Base-by-base conservation (phyloP, 2,113 vertebrate genomes). In the Rutilus rutilus region DNA sequence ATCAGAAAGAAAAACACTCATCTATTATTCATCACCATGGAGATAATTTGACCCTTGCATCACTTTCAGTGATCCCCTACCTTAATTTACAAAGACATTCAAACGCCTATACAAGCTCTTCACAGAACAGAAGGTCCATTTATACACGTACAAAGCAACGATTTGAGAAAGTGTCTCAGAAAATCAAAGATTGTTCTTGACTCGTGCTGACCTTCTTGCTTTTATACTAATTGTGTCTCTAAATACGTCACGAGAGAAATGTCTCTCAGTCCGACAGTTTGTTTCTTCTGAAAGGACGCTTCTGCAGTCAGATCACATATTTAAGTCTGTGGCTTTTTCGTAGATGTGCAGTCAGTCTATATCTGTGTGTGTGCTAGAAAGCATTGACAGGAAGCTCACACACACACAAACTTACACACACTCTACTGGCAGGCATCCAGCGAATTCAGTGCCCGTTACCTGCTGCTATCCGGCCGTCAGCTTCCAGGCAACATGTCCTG, bases 401-500 rank as follows among this genome's bases (percentile, higher is more conserved):
- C 52, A 17, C 50, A 17, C 50, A 52, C 14, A 52, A 25, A 47
- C 59, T 45, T 62, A 76, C 78, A 82, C 78, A 54, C 78, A 12
- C 23, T 0, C 6, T 30, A 27, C 52, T 67, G 78, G 83, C 79
- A 78, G 62, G n/a, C 52, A 14, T 84, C 78, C 78, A 78, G 78
- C 60, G 76, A 30, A 83, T 69, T 82, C 62, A 67, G 27, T 69
- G 27, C 42, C 45, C 27, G 62, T 82, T 77, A 83, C 76, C 87
- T 78, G n/a, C 83, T 78, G 19, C 83, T 27, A 39, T 82, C 57
- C 57, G 36, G 23, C 54, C 73, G 54, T 59, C 84, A 79, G 45
- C 78, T 86, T 78, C 80, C 59, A 59, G 78, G 80, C 57, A 60
- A 69, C 78, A 52, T 60, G 21, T 76, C 19, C 71, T 85, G 86